Conservation (phyloP, 37 sponge, comb jelly and placozoan species). For the Halisarca cf. caerulea region DNA sequence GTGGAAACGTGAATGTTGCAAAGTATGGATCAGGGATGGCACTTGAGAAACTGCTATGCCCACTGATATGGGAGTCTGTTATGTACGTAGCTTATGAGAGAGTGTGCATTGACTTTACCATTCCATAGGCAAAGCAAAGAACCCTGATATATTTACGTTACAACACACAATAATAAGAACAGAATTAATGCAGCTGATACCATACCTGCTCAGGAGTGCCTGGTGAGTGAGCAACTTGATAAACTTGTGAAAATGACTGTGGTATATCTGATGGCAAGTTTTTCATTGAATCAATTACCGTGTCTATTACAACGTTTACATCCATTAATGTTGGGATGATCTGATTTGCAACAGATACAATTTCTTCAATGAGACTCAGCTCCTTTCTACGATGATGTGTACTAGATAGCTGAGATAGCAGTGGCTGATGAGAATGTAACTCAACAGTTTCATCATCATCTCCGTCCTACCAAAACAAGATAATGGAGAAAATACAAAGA, state of each 20-base stretch:
- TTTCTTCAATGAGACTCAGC: slow-evolving; percentile 24
- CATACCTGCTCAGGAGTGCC: slow-evolving; percentile 16
- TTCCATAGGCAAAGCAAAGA: too few species aligned
- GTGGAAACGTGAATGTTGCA: too few species aligned
- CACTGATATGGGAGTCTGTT: too few species aligned
- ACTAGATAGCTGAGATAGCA: neutral
- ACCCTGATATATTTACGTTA: too few species aligned
- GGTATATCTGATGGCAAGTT: neutral
- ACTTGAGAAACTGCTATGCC: too few species aligned
- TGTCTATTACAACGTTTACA: neutral
- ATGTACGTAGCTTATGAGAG: too few species aligned
- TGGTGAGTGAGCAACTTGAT: neutral
- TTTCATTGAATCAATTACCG: neutral
- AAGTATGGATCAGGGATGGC: too few species aligned
- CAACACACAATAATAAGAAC: too few species aligned
- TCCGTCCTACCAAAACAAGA: neutral
- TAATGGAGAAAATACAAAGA: too few species aligned
- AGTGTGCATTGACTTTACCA: too few species aligned
- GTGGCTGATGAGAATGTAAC: neutral
- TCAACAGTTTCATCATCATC: slow-evolving; percentile 10
- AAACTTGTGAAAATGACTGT: neutral
- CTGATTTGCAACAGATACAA: neutral
- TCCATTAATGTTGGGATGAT: neutral
- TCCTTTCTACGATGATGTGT: slow-evolving; percentile 13
- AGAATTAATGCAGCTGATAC: too few species aligned